phyloP scores from a whole-genome alignment of 1,140 invertebrate genomes.

The Eriosoma lanigerum region DNA sequence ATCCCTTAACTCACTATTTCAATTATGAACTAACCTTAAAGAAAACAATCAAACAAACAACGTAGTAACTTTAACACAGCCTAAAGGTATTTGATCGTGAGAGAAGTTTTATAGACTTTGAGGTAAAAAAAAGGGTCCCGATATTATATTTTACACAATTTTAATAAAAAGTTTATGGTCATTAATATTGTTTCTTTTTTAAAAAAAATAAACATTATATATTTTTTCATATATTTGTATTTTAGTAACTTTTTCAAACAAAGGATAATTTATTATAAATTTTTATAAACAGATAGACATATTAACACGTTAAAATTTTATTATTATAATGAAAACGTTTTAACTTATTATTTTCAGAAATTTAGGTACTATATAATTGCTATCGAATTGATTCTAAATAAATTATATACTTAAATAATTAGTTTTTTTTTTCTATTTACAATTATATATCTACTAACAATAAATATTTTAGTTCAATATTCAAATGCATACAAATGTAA shows the following conservation, averaged over 20 bases:
- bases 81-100: background rate
- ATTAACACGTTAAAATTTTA: background rate
- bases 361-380: too few species aligned
- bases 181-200: background rate
- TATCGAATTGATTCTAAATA: too few species aligned
- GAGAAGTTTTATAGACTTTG: background rate
- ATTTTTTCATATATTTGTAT: background rate
- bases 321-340: background rate
- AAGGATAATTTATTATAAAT: background rate
- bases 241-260: background rate
- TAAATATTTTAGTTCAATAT: too few species aligned
- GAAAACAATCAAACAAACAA: background rate
- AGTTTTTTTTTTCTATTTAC: too few species aligned
- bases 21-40: background rate
- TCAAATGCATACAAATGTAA: too few species aligned
- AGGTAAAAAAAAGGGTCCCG: background rate
- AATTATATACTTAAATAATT: too few species aligned
- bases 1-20: background rate
- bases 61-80: background rate
- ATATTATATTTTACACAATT: background rate
- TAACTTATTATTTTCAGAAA: too few species aligned
- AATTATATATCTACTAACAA: too few species aligned
- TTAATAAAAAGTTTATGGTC: background rate
- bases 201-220: background rate
- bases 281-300: background rate